A percentile compares a stretch with the other conserved stretches of the same genome.
phyloP scores from a whole-genome alignment of 2,888 invertebrate genomes.

The Micropterix aruncella region DNA sequence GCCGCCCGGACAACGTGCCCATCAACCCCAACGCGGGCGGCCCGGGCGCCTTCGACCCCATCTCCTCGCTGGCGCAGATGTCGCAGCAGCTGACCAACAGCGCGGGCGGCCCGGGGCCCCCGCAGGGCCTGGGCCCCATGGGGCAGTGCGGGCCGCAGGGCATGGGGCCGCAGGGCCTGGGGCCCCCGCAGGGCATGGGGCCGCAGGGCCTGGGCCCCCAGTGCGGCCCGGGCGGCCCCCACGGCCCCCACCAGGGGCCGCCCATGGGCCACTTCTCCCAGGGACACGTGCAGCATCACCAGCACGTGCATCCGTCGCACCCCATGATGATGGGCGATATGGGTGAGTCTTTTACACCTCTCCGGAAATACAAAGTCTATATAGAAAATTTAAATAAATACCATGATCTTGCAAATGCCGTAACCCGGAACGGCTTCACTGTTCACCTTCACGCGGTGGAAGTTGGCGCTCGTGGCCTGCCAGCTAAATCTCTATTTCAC shows the following conservation, averaged over 20 bases:
- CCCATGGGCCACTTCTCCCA: constrained; percentile 25
- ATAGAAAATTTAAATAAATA: no score
- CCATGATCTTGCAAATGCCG: no score
- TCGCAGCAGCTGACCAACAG: constrained; percentile 81
- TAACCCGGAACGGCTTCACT: no score
- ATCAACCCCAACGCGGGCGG: constrained; percentile 37
- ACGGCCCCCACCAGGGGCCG: constrained; percentile 25
- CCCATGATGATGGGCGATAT: constrained; percentile 37
- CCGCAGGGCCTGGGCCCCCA: constrained; percentile 21
- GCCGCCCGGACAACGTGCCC: constrained; percentile 33
- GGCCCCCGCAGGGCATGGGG: constrained; percentile 24
- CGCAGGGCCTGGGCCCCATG: constrained; percentile 22
- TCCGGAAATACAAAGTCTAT: no score
- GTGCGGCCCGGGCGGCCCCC: constrained; percentile 28
- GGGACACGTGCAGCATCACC: constrained; percentile 36
- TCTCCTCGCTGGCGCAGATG: constrained; percentile 89
- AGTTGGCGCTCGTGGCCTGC: no score
- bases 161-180: constrained; percentile 12
- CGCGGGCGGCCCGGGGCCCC: constrained; percentile 19
- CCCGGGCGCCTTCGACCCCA: constrained; percentile 72
- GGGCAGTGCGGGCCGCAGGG: constrained; percentile 16
- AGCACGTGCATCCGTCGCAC: constrained; percentile 30
- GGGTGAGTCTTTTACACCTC: no score
- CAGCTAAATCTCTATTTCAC: no score
- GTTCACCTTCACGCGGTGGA: no score